Conservation (phyloP, 2,113 vertebrate genomes). For the Erythrocebus patas region DNA sequence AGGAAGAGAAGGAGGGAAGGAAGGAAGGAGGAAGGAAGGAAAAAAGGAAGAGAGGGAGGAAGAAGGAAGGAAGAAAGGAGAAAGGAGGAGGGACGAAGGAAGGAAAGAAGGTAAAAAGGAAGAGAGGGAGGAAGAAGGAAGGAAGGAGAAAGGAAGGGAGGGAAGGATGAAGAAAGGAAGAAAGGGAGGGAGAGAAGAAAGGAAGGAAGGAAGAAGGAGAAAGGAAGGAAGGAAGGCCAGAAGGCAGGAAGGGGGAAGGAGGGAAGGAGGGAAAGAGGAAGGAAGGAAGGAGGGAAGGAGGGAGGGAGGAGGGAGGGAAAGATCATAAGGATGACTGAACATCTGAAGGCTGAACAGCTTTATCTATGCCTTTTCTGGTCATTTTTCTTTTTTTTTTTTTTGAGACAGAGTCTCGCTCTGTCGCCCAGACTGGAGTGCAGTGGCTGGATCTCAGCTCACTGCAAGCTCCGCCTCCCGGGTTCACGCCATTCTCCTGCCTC, state of each 20-base stretch:
- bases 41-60: accelerated
- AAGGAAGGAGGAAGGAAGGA: accelerated
- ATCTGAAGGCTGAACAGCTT: background rate
- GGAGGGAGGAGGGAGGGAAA: background rate
- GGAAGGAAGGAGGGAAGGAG: accelerated
- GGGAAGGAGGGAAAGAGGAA: accelerated
- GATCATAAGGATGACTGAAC: background rate
- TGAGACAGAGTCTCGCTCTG: no score
- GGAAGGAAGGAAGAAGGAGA: accelerated
- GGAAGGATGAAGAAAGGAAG: no score
- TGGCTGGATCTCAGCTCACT: no score
- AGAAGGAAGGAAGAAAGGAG: background rate
- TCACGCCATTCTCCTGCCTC: no score
- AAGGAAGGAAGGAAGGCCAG: no score
- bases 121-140: accelerated
- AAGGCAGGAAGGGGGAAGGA: accelerated
- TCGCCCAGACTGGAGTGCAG: no score
- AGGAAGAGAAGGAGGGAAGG: background rate
- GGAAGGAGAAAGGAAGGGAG: no score
- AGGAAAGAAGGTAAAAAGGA: accelerated
- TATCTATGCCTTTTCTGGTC: no score
- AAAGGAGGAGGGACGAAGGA: no score
- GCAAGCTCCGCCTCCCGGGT: no score
- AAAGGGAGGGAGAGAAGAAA: accelerated
- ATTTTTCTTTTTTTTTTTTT: no score